A percentile compares a stretch with the other conserved stretches of the same genome.
phyloP scores from a whole-genome alignment of 2,797 vertebrate genomes.

The Spondyliosoma cantharus region DNA sequence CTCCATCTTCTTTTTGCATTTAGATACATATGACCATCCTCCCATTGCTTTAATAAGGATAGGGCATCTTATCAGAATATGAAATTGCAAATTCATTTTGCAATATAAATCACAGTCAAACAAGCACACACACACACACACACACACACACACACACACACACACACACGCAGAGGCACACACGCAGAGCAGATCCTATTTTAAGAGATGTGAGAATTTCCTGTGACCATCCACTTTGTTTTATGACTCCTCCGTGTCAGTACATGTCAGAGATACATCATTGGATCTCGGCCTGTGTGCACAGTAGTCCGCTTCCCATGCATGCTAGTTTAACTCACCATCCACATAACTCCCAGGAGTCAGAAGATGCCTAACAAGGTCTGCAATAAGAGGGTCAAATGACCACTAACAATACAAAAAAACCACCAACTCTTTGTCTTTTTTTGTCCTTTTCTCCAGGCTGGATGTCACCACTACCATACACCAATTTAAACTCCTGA shows the following conservation, averaged over 20 bases:
- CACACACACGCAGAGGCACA: neutral
- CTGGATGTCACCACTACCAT: neutral
- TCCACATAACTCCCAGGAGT: neutral
- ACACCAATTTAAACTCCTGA: neutral
- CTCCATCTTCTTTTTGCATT: constrained; percentile 36
- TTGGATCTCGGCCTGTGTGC: neutral
- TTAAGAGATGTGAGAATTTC: constrained; percentile 49
- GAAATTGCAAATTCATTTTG: neutral
- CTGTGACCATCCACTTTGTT: constrained; percentile 28
- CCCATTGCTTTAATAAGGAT: neutral
- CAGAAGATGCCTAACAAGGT: neutral
- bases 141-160: constrained; percentile 24
- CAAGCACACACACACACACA: constrained; percentile 10
- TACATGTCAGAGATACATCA: constrained; percentile 11
- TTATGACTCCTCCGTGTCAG: constrained; percentile 5
- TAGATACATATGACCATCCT: constrained; percentile 21
- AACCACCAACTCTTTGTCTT: neutral
- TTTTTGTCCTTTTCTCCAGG: constrained; percentile 1
- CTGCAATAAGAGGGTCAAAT: neutral
- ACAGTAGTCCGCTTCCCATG: constrained; percentile 4
- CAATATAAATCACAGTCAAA: constrained; percentile 7
- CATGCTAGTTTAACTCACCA: neutral
- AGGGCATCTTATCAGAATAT: constrained; percentile 16
- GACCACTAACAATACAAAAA: neutral
- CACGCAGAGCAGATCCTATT: constrained; percentile 20